Evolutionary conservation across 30 jellyfish, hydroid and myxozoan genomes (phyloP), one percentile per base, ranked within the genome.

Genomic region (Hydra vulgaris): DNA sequence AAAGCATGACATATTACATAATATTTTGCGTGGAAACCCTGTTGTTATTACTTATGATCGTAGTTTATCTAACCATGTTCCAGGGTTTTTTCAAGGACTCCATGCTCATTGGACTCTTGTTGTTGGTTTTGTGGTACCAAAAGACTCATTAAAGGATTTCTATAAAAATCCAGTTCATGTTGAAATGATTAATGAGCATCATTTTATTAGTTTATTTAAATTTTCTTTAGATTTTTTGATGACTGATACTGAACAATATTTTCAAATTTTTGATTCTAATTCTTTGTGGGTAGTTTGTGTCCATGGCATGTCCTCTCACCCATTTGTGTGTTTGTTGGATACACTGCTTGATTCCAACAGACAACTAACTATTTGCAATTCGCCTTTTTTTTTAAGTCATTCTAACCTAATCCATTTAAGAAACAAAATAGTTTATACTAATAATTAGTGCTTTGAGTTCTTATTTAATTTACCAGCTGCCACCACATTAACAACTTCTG

Each of bases 91-190:
- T 21, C 27, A 52, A 19, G 89, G 88, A 18, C 8, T 27, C 20
- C 78, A 72, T 15, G 89, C 89, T 27, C 89, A 82, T 54, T 82
- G 89, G 89, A 81, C 88, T 1, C 54, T 82, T 16, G 61, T 82
- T 18, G 26, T 25, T 71, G 89, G 89, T 27, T 15, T 82, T 8
- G 67, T 56, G 0, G 1, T 82, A 1, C 89, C 87, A 18, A 25
- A 21, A 17, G 7, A 27, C 23, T 18, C 77, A 78, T 1, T n/a
- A 0, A 20, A 27, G 55, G 67, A 21, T 0, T 0, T 16, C 4
- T 0, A 18, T 24, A 25, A 16, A 27, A 54, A 12, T 61, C 21
- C 22, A 18, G 85, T 19, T 78, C 61, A 40, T 40, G 5, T 12
- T 40, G 61, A 40, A 40, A 40, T 40, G 61, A 5, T 40, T 40